A percentile compares a stretch with the other conserved stretches of the same genome.
Conservation (phyloP, 2,888 invertebrate species). For the Tanaodytes sp. region DNA sequence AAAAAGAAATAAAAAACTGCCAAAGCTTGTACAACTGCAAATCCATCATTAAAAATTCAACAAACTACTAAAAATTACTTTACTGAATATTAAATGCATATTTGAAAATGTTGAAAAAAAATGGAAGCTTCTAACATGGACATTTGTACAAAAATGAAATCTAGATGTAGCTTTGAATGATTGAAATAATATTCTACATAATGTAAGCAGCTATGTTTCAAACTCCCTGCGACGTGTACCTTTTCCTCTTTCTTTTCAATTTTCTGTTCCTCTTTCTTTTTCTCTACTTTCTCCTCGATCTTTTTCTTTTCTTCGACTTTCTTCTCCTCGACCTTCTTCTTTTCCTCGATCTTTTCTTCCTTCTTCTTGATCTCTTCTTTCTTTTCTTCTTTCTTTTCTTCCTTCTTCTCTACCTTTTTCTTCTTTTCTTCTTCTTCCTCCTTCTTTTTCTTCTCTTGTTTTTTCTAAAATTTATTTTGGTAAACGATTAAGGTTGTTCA, state of each 20-base stretch:
- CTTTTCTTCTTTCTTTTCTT: constrained; percentile 56
- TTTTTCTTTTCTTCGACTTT: constrained; percentile 54
- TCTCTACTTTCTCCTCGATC: constrained; percentile 54
- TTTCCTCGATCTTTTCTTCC: constrained; percentile 68
- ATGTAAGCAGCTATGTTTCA: too few relatives aligned
- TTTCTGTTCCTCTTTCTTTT: constrained; percentile 60
- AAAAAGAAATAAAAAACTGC: constrained; percentile 26
- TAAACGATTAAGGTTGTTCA: constrained; percentile 50
- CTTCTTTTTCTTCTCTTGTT: constrained; percentile 65
- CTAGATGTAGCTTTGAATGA: too few relatives aligned
- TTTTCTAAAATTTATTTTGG: constrained; percentile 62
- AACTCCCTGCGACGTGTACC: too few relatives aligned
- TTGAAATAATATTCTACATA: too few relatives aligned
- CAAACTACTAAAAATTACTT: too few relatives aligned
- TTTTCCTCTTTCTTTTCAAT: constrained; percentile 64
- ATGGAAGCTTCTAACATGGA: too few relatives aligned
- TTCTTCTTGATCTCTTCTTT: constrained; percentile 65
- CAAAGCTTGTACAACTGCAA: constrained; percentile 5
- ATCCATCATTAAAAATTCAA: too few relatives aligned
- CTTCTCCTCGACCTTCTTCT: constrained; percentile 68
- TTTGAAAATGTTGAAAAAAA: too few relatives aligned
- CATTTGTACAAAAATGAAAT: too few relatives aligned
- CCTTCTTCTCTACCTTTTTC: constrained; percentile 54
- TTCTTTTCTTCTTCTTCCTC: constrained; percentile 56
- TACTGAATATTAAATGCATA: too few relatives aligned